Percentiles rank a stretch among this genome's conserved stretches.
phyloP scores from a whole-genome alignment of 1,140 invertebrate species.

The Drosophila teissieri region DNA sequence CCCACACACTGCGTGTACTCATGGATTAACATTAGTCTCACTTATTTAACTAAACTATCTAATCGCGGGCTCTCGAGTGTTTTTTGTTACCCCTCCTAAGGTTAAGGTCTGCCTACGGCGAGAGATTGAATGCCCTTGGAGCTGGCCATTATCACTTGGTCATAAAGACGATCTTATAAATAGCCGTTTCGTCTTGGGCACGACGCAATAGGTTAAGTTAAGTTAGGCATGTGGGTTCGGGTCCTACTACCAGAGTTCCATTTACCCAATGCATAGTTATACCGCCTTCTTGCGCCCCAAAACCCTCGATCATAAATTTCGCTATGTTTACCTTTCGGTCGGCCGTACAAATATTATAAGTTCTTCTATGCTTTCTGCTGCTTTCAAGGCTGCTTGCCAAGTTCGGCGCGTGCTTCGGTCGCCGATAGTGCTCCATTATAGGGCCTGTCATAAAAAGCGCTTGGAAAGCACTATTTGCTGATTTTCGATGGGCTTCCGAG shows the following conservation, averaged over 20 bases:
- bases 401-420: conserved; percentile 64
- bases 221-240: no score
- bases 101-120: background rate
- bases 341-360: conserved; percentile 22
- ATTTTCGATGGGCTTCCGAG: conserved; percentile 20
- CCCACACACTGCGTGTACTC: background rate
- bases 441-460: conserved; percentile 19
- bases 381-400: conserved; percentile 60
- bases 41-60: conserved; percentile 46
- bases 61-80: conserved; percentile 22
- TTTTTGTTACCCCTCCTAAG: conserved; percentile 5
- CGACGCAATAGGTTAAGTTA: no score
- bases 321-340: conserved; percentile 59
- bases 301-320: conserved; percentile 8
- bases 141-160: background rate
- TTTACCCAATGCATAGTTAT: background rate
- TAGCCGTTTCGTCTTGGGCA: background rate
- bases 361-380: conserved; percentile 14
- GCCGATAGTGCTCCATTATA: conserved; percentile 42
- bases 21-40: conserved; percentile 36
- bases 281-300: no score
- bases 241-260: no score
- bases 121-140: background rate
- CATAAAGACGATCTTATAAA: background rate
- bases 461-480: conserved; percentile 5